Base-by-base conservation (phyloP, 2,113 vertebrate genomes). In the Peucedramus taeniatus region DNA sequence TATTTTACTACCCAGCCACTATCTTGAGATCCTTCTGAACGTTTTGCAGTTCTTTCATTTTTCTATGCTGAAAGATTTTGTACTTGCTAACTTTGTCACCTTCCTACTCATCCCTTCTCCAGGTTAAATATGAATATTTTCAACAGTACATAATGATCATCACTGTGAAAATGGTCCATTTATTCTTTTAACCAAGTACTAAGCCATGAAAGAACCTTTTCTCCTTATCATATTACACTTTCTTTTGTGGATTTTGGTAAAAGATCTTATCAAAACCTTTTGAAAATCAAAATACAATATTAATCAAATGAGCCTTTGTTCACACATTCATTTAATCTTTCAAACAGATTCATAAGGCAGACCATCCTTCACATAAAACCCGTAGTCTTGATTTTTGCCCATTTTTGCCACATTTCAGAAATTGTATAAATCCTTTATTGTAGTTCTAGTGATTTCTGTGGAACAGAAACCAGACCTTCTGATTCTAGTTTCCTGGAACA, bases 21-120 rank as follows among this genome's bases (percentile, higher is more conserved):
- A 59, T 89, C 72, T 86, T 90, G 76, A 95, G 66, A 88, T 63
- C 31, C 57, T 88, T 93, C 60, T 87, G 79, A 93, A 96, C 83
- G 66, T 87, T 92, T 59, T 68, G 30, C 50, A 75, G 76, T 47
- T 87, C 87, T 94, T 95, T 90, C 50, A 92, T 95, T 96, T 95
- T 70, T 83, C 83, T 92, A 15, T n/a, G 68, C 72, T 87, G 68
- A 93, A 94, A 93, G 86, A 92, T 88, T 93, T 64, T 95, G 94
- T 93, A 93, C 83, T 93, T 90, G 89, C 24, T 96, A 94, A 96
- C 76, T 94, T 81, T 87, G 83, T 59, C 95, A 95, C 91, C 86
- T 93, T 92, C 96, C 91, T 92, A 96, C 86, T 97, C 79, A 90
- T 95, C 51, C 27, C 39, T 74, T 92, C 84, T 78, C 80, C 54